Base-by-base conservation (phyloP, 2,113 vertebrate genomes). In the Bubalus kerabau region DNA sequence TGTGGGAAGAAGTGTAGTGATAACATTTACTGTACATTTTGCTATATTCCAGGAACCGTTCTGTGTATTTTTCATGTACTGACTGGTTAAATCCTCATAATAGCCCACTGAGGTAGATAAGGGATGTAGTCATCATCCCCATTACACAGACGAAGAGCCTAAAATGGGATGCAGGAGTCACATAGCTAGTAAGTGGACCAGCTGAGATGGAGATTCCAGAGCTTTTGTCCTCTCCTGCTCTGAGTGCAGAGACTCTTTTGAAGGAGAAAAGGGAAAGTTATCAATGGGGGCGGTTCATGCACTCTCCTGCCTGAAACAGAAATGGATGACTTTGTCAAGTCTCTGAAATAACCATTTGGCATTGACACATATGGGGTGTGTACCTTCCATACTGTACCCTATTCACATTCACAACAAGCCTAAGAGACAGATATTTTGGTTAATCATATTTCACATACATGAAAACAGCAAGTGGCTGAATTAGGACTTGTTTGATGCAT, bases 371-470 rank as follows among this genome's bases (percentile, higher is more conserved):
- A 50, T 2, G 15, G 40, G 52, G 19, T 82, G 7, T 97, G 87
- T 81, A 54, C n/a, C 56, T 95, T 80, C 50, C 32, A 36, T 7
- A 21, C 15, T 5, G 7, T 92, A 46, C 32, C 26, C 56, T 87
- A 1, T 89, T 95, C 36, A 84, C 46, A 59, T 76, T 92, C 94
- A 87, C 60, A 83, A 32, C 64, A 95, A 57, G 50, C 7, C 57
- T 89, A 6, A 40, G 60, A 59, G 56, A 57, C 30, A 30, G 32
- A 62, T 86, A 62, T 83, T 91, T 97, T 91, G 81, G 26, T 93
- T 88, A 95, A 67, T 62, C 40, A 7, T 96, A 60, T 85, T 97
- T 90, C 86, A 54, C 87, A 90, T 92, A 96, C 87, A 48, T 87
- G n/a, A 48, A 80, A 91, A 84, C 11, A 83, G 12, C 48, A 57